Conservation (phyloP, 2,888 invertebrate genomes). For the Athetis lepigone region DNA sequence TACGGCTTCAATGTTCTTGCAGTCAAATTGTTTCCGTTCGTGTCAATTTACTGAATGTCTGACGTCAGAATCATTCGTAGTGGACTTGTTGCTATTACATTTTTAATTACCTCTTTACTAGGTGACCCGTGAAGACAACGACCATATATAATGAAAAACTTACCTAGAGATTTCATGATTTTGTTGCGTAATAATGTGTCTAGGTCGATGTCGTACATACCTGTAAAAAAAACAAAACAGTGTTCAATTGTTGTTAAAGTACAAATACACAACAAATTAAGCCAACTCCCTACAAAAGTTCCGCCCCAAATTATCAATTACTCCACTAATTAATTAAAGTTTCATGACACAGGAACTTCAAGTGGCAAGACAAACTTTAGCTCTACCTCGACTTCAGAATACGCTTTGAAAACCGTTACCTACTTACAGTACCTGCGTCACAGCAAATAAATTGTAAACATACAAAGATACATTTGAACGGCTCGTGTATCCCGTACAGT, state of each 20-base stretch:
- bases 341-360: conserved; percentile 14
- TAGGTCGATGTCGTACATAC: conserved; percentile 45
- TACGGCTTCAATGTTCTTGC: conserved; percentile 73
- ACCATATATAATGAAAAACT: conserved; percentile 7
- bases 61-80: conserved; percentile 66
- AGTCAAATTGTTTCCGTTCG: conserved; percentile 86
- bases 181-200: conserved; percentile 14
- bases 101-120: conserved; percentile 39
- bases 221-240: conserved; percentile 35
- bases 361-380: conserved; percentile 18
- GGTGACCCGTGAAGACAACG: background rate
- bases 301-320: conserved; percentile 25
- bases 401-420: conserved; percentile 10
- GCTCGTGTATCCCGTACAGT: conserved; percentile 33
- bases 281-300: background rate
- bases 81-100: conserved; percentile 57
- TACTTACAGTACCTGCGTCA: too few relatives aligned
- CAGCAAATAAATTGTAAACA: conserved; percentile 38
- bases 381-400: background rate
- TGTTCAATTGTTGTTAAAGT: conserved; percentile 6
- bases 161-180: conserved; percentile 21
- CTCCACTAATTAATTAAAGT: conserved; percentile 29
- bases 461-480: conserved; percentile 32
- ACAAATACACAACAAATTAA: background rate
- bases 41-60: conserved; percentile 81